Base-by-base conservation (phyloP, 2,113 vertebrate genomes). In the Haliaeetus leucogaster region DNA sequence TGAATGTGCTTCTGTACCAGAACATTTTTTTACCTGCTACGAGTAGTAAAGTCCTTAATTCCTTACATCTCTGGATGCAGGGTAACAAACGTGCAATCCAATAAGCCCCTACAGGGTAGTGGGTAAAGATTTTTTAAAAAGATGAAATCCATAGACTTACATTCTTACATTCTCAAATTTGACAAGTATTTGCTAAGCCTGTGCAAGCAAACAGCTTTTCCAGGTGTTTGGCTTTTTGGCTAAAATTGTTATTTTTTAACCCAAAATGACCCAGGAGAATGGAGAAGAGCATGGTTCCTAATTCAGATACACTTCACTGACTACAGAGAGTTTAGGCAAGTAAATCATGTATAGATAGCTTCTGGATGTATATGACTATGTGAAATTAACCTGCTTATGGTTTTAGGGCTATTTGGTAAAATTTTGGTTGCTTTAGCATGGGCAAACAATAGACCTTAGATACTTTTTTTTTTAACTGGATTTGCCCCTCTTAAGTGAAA, bases 91-190 rank as follows among this genome's bases (percentile, higher is more conserved):
- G 5, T 8, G 18, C 8, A 18, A 11, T 45, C 20, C 3, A 34
- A 0, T 55, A 48, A 67, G 43, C 21, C 17, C 11, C 4, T 56
- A 12, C 30, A 50, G 16, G 10, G 5, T 27, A 53, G 26, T 9
- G 6, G 40, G 22, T 82, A 5, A 61, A 53, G 72, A 48, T 52
- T 53, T 13, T 16, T 34, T 2, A 23, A 40, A 38, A 55, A 52
- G 5, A 34, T 23, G 1, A 77, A 48, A 59, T 42, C 17, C 9
- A 9, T 16, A 20, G 21, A 27, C 4, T 27, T 50, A 1, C 0
- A 7, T 25, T 7, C 8, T 72, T 50, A 1, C 0, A 7, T 25
- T 7, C 8, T 72, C 34, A 73, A 36, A 73, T 58, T 19, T 40
- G 10, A 81, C 22, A 40, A 38, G 15, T 36, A 19, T n/a, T 20